Base-by-base conservation (phyloP, 2,113 vertebrate species). In the Brachypodius melanocephalos region DNA sequence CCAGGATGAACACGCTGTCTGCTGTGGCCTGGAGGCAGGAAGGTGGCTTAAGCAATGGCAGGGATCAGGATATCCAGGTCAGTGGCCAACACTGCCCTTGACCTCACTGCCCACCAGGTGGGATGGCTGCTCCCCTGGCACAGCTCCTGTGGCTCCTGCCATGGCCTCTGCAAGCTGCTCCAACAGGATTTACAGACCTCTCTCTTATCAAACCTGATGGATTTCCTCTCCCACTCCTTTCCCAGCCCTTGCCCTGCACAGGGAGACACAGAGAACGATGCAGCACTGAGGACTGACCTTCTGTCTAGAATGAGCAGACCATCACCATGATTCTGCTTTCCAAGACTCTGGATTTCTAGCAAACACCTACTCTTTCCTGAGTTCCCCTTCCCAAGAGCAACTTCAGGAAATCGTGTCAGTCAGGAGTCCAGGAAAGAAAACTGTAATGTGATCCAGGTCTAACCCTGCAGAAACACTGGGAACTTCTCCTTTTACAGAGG, bases 331-430 rank as follows among this genome's bases (percentile, higher is more conserved):
- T 62, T 88, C 71, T 83, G 48, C 49, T 29, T 89, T 89, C 68
- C 90, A 92, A 87, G 52, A 32, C n/a, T 93, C 85, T 85, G 93
- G 89, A 78, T 89, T 95, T 91, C 77, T 66, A 96, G 78, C 45
- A 46, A 67, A 95, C 94, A 91, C 94, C 85, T 84, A 85, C 91
- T 88, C 82, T 75, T 97, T 93, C 88, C 95, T 61, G 75, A 88
- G 13, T 34, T 90, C 89, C 83, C 87, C 89, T 82, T 95, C 91
- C 90, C 12, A 0, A 88, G 85, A 74, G 43, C 36, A 63, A 10
- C 85, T 69, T 88, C 85, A 95, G 93, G 94, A 96, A 96, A 89
- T 29, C 0, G 0, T 90, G 93, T 93, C 78, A 84, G 85, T 90
- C 85, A 79, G 51, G 88, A 85, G 61, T 59, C 43, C 75, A 91